Percentiles rank a stretch among this genome's conserved stretches.
Evolutionary conservation across 2,888 invertebrate species (phyloP).

Genomic region (Lutraria lutraria): DNA sequence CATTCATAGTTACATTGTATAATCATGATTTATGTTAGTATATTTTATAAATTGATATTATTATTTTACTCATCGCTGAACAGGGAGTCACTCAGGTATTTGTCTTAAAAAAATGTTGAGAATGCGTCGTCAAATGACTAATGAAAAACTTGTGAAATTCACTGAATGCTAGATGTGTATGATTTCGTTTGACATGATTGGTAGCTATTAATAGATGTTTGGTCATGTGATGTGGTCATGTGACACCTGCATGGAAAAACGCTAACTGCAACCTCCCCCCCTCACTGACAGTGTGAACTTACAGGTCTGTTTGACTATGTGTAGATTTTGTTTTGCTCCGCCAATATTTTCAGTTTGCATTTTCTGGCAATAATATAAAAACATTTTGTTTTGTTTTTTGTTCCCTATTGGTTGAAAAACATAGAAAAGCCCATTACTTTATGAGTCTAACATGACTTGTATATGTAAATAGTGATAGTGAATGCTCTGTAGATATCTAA

Average conservation of each 20-base stretch:
- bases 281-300: background rate
- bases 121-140: slow-evolving; percentile 53
- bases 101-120: slow-evolving; percentile 62
- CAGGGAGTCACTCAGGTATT: slow-evolving; percentile 67
- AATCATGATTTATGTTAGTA: background rate
- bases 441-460: background rate
- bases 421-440: background rate
- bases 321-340: background rate
- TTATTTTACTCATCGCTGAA: background rate
- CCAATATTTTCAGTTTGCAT: too few species aligned
- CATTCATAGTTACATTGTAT: background rate
- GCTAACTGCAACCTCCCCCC: slow-evolving; percentile 58
- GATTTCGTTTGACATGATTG: slow-evolving; percentile 49
- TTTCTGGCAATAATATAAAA: too few species aligned
- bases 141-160: slow-evolving; percentile 36
- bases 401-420: background rate
- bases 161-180: slow-evolving; percentile 51
- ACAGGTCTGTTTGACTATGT: slow-evolving; percentile 28
- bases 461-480: background rate
- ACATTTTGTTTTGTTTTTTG: background rate
- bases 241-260: slow-evolving; percentile 61
- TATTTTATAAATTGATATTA: background rate
- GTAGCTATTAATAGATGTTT: slow-evolving; percentile 69
- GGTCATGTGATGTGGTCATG: slow-evolving; percentile 57
- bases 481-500: background rate